Base-by-base conservation (phyloP, 1,140 invertebrate species). In the Homalodisca vitripennis region DNA sequence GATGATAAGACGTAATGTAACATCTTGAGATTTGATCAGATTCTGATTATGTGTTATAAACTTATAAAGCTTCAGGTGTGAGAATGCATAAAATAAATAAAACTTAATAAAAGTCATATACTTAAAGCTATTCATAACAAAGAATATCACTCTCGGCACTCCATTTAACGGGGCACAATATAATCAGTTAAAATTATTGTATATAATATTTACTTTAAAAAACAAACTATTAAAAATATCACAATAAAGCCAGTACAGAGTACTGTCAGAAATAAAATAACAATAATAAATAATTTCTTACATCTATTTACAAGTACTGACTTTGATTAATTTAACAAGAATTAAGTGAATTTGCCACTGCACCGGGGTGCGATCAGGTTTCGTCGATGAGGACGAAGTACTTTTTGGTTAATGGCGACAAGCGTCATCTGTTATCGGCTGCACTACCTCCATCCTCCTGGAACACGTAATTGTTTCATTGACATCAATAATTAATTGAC, bases 301-400 rank as follows among this genome's bases (percentile, higher is more conserved):
- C 34, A 41, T 17, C 6, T 41, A 41, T 41, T 6, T 41, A 41
- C 34, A 41, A 41, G 34, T 41, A 41, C 17, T 41, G 34, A 10
- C 17, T 17, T 10, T 17, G 6, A 10, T 41, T 41, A 41, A 10
- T 41, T 41, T 41, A 17, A 41, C 34, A 41, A 41, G 6, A 17
- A 41, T 41, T 26, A 27, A 60, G 26, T 27, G 55, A 27, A 60
- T 60, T 14, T 27, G 55, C 55, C 55, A 60, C 55, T 60, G 55
- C 55, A 60, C 55, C 55, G 3, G n/a, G 24, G n/a, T 27, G 22
- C 29, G 27, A 60, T 60, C 55, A 60, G n/a, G 55, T 60, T 24
- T 60, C 22, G 24, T 60, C 55, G 12, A 60, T 60, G 14, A 60
- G 55, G 26, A 60, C 55, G 55, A 60, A 22, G 55, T 60, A 60